Evolutionary conservation across 1,140 invertebrate species (phyloP).

Genomic region (Sinella curviseta): DNA sequence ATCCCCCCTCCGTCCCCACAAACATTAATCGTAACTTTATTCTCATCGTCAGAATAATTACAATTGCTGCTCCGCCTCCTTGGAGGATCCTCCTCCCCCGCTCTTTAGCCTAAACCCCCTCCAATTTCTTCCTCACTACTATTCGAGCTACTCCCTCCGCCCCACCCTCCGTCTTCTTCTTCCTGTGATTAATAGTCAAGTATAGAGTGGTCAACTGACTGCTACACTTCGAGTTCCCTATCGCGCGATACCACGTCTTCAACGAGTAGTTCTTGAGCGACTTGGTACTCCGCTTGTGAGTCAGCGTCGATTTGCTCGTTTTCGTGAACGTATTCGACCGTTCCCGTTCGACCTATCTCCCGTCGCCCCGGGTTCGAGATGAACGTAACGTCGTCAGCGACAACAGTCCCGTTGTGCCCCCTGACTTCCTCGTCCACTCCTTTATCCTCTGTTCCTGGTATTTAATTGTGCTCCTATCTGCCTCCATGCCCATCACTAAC

Average conservation of each 20-base stretch:
- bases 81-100: neutral
- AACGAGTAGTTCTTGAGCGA: slow-evolving; percentile 22
- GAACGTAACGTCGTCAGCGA: slow-evolving; percentile 5
- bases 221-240: slow-evolving; percentile 34
- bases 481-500: no score
- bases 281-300: neutral
- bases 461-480: no score
- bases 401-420: neutral
- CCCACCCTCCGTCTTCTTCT: no score
- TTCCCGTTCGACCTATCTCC: neutral
- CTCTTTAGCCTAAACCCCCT: no score
- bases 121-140: no score
- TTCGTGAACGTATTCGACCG: no score
- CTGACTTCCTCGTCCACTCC: neutral
- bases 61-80: neutral
- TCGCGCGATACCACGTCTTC: slow-evolving; percentile 38
- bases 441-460: no score
- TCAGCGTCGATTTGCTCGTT: neutral
- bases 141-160: neutral
- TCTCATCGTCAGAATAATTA: slow-evolving; percentile 9
- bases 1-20: neutral
- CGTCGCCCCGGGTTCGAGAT: slow-evolving; percentile 8
- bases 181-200: slow-evolving; percentile 7
- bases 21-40: slow-evolving; percentile 9
- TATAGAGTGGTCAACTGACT: slow-evolving; percentile 35